phyloP scores from a whole-genome alignment of 2,888 invertebrate genomes.

The Eupithecia tripunctaria region DNA sequence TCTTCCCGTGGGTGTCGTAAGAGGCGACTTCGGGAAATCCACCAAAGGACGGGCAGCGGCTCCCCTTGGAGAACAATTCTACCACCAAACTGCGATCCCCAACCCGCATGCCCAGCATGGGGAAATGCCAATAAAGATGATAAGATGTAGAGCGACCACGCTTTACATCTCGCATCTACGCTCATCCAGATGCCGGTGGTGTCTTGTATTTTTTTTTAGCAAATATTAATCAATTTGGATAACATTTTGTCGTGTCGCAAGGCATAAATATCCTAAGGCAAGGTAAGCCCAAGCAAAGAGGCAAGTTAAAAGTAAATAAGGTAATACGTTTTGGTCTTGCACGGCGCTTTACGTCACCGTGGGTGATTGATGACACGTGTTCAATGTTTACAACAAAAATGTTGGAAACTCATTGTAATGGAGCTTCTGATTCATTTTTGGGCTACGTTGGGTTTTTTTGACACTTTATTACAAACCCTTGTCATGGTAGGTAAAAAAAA shows the following conservation, averaged over 20 bases:
- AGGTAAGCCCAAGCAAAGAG: constrained; percentile 22
- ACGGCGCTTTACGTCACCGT: constrained; percentile 19
- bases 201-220: not conserved
- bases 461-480: not conserved
- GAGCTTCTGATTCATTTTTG: not conserved
- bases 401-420: not conserved
- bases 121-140: too few species aligned
- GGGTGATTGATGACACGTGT: constrained; percentile 32
- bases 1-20: too few species aligned
- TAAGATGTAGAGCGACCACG: not conserved
- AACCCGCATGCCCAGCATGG: too few species aligned
- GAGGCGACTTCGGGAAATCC: too few species aligned
- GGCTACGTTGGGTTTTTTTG: not conserved
- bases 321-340: constrained; percentile 35
- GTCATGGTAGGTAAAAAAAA: not conserved
- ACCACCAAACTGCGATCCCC: too few species aligned
- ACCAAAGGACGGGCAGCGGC: too few species aligned
- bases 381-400: constrained; percentile 10
- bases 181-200: not conserved
- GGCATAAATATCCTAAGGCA: not conserved
- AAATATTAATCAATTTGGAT: not conserved
- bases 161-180: too few species aligned
- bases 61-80: too few species aligned
- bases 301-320: constrained; percentile 38
- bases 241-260: not conserved